Base-by-base conservation (phyloP, 1,140 invertebrate species). In the Dreissena rostriformis region DNA sequence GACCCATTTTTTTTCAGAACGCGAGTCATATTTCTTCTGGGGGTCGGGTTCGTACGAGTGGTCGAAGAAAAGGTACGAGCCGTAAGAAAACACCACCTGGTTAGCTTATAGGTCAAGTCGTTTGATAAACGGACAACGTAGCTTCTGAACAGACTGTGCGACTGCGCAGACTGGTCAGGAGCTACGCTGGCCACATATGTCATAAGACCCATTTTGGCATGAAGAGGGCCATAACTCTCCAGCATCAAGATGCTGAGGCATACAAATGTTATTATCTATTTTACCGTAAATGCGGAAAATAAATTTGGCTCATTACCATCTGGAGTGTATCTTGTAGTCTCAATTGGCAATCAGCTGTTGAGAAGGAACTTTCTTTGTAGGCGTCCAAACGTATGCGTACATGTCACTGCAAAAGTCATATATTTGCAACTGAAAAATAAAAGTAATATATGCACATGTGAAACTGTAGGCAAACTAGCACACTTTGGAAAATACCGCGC, bases 31-130 rank as follows among this genome's bases (percentile, higher is more conserved):
- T 15, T 89, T 83, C 22, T 93, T 92, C 28, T 92, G 90, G 0
- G 92, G 92, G 71, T 93, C 90, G 0, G 92, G 91, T 73, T 92
- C 92, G 51, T 92, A 90, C 0, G 92, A 90, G 82, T 93, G 92
- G 78, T 93, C 92, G 66, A 93, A 90, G 78, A 92, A 93, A 17
- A 92, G 80, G 73, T 91, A 90, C 1, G 90, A 89, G 12, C 88
- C 91, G 65, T 92, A 91, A 0, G 90, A 86, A 74, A 93, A 81
- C 0, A 93, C 85, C 17, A 92, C 91, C 92, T 93, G 82, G 39
- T 2, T 39, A 2, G 8, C 39, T 2, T n/a, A 39, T 5, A 39
- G 39, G 39, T 39, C 8, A 2, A 2, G 39, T 5, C 2, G 39
- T 39, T 8, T 39, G 4, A 39, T 39, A 39, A 5, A 8, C 39